A percentile compares a stretch with the other conserved stretches of the same genome.
Evolutionary conservation across 2,888 invertebrate species (phyloP).

Genomic region (Malacosoma neustria): DNA sequence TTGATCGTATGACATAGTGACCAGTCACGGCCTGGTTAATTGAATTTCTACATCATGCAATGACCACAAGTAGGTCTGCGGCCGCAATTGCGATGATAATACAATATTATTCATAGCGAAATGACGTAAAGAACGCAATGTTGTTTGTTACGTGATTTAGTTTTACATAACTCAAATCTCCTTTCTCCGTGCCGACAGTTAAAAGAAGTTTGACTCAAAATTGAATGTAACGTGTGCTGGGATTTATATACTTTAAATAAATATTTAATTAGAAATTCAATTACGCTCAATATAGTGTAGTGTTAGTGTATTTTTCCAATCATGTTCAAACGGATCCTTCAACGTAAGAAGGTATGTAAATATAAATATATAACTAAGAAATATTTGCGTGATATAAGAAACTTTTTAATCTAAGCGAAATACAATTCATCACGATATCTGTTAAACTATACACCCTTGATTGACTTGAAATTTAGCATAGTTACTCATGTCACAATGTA

Average conservation of each 20-base stretch:
- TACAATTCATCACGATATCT: no score
- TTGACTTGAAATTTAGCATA: no score
- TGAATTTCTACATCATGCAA: neutral
- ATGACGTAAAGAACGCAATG: neutral
- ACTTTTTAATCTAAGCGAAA: no score
- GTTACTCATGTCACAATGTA: no score
- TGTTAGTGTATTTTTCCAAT: neutral
- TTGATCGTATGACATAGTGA: no score
- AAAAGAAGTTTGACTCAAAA: neutral
- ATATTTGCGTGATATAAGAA: no score
- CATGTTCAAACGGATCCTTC: neutral
- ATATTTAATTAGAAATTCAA: neutral
- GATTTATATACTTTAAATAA: neutral
- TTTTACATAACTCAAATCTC: neutral
- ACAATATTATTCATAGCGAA: neutral
- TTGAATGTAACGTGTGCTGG: neutral
- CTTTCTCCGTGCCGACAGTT: neutral
- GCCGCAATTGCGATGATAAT: neutral
- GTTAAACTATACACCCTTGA: no score
- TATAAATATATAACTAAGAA: no score
- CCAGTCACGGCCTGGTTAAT: neutral
- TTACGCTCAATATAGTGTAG: neutral
- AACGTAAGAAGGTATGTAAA: neutral
- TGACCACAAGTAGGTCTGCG: neutral
- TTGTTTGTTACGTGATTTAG: neutral